Base-by-base conservation (phyloP, 2,113 vertebrate genomes). In the Syngnathus floridae region DNA sequence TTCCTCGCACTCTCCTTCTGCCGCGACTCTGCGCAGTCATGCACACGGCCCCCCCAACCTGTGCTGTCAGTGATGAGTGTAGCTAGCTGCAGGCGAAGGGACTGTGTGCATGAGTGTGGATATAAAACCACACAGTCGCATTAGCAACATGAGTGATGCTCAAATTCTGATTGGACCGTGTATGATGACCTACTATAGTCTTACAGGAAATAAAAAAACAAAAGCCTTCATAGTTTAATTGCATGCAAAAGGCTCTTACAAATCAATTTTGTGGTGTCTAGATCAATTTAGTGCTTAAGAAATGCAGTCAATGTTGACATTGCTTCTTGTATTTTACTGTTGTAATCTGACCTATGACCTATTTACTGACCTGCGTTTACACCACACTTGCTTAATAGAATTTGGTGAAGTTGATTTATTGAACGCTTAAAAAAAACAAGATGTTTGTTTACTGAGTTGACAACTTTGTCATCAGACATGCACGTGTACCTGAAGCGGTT, bases 11-110 rank as follows among this genome's bases (percentile, higher is more conserved):
- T 82, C 82, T 81, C 71, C 65, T 72, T 79, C 76, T 76, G 63
- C 72, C 80, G 80, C 56, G 75, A 66, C 70, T 64, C 73, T 85
- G 81, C 64, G 62, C 82, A 84, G 81, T 86, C 82, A 87, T 89
- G 86, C 46, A 84, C 67, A 72, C 66, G 77, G 40, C 74, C 71
- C 69, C 70, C 43, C 43, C 43, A 59, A 76, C 60, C 80, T 62
- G 51, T 41, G 55, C 38, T 77, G 77, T 69, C 73, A 79, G 71
- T 74, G 80, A 77, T 82, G 75, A 74, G 63, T 76, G 78, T 63
- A 41, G 26, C 26, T 75, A 64, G 80, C 85, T 86, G 73, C 75
- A 77, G 84, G 85, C 81, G 75, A 38, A 48, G 69, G 73, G 64
- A 58, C 67, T 57, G 74, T 40, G 69, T 65, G 64, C 16, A 35